These are phyloP conservation scores for Eretmocerus hayati DNA, from an alignment of 2,888 invertebrate genomes.

Conservation along the genomic window DNA sequence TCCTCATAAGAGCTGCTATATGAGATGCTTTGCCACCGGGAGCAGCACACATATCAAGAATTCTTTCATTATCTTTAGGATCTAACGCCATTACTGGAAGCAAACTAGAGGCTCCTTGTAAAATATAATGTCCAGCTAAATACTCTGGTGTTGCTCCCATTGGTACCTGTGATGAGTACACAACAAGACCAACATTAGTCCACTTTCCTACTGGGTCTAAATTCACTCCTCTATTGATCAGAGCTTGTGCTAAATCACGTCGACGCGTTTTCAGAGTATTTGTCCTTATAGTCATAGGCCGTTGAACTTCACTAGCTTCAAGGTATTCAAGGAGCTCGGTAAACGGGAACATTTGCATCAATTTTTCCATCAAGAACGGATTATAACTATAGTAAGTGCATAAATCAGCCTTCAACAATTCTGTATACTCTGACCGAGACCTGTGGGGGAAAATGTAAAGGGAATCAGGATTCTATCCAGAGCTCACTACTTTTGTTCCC, in stretches of 20 bases:
- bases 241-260: constrained; percentile 79
- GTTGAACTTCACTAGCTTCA: constrained; percentile 90
- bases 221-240: constrained; percentile 96
- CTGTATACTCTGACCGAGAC: constrained; percentile 74
- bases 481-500: constrained; percentile 39
- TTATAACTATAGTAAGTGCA: constrained; percentile 96
- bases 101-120: constrained; percentile 94
- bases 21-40: constrained; percentile 99
- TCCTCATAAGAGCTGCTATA: constrained; percentile 96
- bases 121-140: constrained; percentile 93
- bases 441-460: constrained; percentile 60
- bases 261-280: constrained; percentile 91
- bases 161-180: constrained; percentile 94
- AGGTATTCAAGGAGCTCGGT: constrained; percentile 86
- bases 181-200: constrained; percentile 95
- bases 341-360: constrained; percentile 84
- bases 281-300: constrained; percentile 92
- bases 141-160: constrained; percentile 99
- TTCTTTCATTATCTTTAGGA: constrained; percentile 89
- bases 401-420: constrained; percentile 73
- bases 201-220: constrained; percentile 97
- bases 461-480: constrained; percentile 49
- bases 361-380: constrained; percentile 84
- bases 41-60: constrained; percentile 96
- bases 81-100: constrained; percentile 97